These are phyloP conservation scores for Phenacoccus solenopsis DNA, from an alignment of 1,140 invertebrate species.

Conservation along the genomic window DNA sequence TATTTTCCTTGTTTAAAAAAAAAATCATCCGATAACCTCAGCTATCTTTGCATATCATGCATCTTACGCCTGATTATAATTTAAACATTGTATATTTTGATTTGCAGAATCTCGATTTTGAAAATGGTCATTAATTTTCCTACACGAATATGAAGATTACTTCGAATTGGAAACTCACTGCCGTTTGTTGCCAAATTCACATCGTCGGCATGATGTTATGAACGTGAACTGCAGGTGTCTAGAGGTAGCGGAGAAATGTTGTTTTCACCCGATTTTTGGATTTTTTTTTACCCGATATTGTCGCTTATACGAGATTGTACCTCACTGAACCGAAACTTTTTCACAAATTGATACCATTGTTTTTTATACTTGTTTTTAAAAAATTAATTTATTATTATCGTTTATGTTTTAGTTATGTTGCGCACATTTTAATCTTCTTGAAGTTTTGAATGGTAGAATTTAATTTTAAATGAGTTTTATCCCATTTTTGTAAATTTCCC, in stretches of 20 bases:
- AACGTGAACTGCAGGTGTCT: background rate
- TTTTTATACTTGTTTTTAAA: background rate
- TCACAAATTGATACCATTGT: background rate
- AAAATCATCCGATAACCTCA: too few species aligned
- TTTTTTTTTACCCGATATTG: background rate
- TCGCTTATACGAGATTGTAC: background rate
- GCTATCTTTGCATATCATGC: too few species aligned
- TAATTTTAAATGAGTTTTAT: background rate
- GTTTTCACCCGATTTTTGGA: background rate
- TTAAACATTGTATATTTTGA: background rate
- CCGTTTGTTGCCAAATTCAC: background rate
- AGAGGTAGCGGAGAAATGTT: background rate
- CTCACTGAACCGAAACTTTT: background rate
- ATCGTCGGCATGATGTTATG: background rate
- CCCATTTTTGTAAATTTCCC: too few species aligned
- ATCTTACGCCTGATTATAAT: too few species aligned
- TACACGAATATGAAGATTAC: background rate
- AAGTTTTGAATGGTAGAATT: background rate
- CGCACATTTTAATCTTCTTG: background rate
- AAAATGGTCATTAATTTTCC: too few species aligned
- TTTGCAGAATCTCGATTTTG: background rate
- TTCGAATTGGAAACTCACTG: background rate
- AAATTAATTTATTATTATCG: background rate
- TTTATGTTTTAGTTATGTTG: background rate
- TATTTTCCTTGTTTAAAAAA: too few species aligned